Conservation (phyloP, 2,888 invertebrate species). For the Thumatha senex region DNA sequence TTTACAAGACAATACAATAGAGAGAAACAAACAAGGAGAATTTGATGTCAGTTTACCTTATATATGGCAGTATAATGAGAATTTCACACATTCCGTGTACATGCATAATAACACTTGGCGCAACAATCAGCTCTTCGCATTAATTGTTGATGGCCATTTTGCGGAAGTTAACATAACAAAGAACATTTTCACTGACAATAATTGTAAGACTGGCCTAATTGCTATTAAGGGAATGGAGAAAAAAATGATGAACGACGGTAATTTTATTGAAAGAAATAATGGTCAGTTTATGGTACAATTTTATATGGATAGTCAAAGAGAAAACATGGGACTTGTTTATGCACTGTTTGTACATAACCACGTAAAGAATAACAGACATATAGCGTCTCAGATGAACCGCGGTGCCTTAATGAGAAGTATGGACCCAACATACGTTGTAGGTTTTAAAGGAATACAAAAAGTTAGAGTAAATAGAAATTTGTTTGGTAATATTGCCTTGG, state of each 20-base stretch:
- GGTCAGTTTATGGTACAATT: slow-evolving; percentile 94
- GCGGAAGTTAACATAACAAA: slow-evolving; percentile 93
- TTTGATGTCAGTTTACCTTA: slow-evolving; percentile 95
- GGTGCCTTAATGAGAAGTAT: slow-evolving; percentile 61
- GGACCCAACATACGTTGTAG: slow-evolving; percentile 92
- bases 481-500: slow-evolving; percentile 91
- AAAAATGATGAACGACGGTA: slow-evolving; percentile 91
- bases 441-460: slow-evolving; percentile 97
- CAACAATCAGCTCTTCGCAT: slow-evolving; percentile 92
- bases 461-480: slow-evolving; percentile 95
- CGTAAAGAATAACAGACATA: slow-evolving; percentile 87
- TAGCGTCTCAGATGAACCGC: slow-evolving; percentile 53
- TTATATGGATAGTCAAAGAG: slow-evolving; percentile 95
- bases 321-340: slow-evolving; percentile 92
- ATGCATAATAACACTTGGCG: slow-evolving; percentile 95
- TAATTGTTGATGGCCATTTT: slow-evolving; percentile 96
- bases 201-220: slow-evolving; percentile 91
- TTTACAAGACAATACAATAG: slow-evolving; percentile 92
- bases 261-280: slow-evolving; percentile 90
- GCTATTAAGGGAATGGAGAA: slow-evolving; percentile 98
- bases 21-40: slow-evolving; percentile 93
- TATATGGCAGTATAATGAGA: slow-evolving; percentile 97
- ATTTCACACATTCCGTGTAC: slow-evolving; percentile 95
- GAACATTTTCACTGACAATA: slow-evolving; percentile 93
- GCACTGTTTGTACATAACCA: slow-evolving; percentile 92